Evolutionary conservation across 2,888 invertebrate genomes (phyloP), one percentile per base, ranked within the genome.

Genomic region (Opisthograptis luteolata): DNA sequence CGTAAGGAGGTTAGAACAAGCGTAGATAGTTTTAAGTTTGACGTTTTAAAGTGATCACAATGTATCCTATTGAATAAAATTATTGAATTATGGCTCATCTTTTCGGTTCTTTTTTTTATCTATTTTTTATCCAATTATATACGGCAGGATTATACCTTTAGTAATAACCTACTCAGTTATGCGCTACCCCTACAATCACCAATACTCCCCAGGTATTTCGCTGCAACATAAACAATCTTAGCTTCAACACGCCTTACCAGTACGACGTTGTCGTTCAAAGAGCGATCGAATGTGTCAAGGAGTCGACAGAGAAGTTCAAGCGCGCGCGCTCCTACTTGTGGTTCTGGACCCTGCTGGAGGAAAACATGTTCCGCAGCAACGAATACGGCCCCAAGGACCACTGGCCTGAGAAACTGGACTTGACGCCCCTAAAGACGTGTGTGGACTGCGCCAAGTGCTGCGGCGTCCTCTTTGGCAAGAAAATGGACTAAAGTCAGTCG

Each of bases 161-260:
- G n/a, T n/a, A n/a, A n/a, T n/a, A n/a, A n/a, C n/a, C n/a, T n/a
- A n/a, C n/a, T n/a, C n/a, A n/a, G n/a, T n/a, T n/a, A n/a, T n/a
- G n/a, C n/a, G n/a, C n/a, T n/a, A n/a, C n/a, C n/a, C n/a, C n/a
- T n/a, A n/a, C n/a, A n/a, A n/a, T n/a, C n/a, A n/a, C n/a, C 5
- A 10, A 15, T 31, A 1, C 7, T 47, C 14, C 42, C 1, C 63
- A 86, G 87, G 62, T 88, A 6, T 88, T 88, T 48, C 78, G 85
- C 25, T 89, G 89, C 64, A 86, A 87, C 58, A 76, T 87, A 25
- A 68, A 69, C 24, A 76, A 85, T 43, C 70, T 90, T 0, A 60
- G 55, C 6, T 86, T 85, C 62, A 85, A 86, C 62, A 79, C 73
- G 0, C 60, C 71, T 0, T 54, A 63, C 14, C 57, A 69, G 2